phyloP scores from a whole-genome alignment of 2,113 vertebrate species.

The Ovibos moschatus region DNA sequence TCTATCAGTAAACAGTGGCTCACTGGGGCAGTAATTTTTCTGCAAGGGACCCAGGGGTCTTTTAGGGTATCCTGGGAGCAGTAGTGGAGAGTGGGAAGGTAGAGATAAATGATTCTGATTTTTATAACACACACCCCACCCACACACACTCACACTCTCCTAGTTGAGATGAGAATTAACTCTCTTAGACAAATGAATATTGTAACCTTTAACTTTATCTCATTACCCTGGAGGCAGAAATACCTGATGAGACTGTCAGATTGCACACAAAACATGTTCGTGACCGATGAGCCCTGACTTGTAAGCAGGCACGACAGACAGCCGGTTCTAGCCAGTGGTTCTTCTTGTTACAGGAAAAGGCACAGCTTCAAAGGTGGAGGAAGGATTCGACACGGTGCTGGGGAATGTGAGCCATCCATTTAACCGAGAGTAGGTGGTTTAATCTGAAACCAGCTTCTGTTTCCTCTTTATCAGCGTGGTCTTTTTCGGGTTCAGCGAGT shows the following conservation, averaged over 20 bases:
- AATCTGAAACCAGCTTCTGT: background rate
- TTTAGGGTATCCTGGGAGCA: background rate
- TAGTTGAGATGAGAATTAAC: background rate
- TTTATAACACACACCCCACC: background rate
- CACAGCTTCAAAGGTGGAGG: background rate
- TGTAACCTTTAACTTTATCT: conserved; percentile 18
- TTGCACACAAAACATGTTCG: background rate
- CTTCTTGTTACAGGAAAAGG: background rate
- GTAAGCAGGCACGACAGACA: background rate
- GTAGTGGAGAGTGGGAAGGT: background rate
- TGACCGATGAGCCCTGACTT: background rate
- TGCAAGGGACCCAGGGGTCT: background rate
- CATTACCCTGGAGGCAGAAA: background rate
- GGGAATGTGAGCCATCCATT: background rate
- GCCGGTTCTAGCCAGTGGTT: background rate
- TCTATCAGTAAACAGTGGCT: background rate
- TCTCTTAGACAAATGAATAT: background rate
- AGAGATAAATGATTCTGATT: background rate
- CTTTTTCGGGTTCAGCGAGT: background rate
- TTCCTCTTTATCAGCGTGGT: background rate
- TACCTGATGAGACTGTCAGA: background rate
- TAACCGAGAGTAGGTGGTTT: background rate
- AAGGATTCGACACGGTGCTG: background rate
- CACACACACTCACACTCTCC: background rate
- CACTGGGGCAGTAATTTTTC: background rate